Conservation (phyloP, 2,113 vertebrate species). For the Mellivora capensis region DNA sequence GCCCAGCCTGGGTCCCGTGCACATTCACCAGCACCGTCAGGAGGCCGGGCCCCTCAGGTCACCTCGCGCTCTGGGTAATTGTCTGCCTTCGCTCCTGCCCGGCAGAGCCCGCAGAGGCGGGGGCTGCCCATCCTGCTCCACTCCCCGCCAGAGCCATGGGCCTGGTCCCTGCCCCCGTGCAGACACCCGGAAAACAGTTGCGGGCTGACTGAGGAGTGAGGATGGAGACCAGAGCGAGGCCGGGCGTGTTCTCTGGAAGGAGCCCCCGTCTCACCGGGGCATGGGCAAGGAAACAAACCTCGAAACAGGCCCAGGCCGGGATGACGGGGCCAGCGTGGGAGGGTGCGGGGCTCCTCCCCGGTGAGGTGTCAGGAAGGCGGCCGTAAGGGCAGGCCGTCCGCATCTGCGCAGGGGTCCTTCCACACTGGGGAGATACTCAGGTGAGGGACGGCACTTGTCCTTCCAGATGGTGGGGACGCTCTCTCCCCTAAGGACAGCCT, state of each 20-base stretch:
- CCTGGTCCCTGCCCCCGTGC: not conserved
- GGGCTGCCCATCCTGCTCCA: not conserved
- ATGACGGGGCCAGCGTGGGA: fast-evolving
- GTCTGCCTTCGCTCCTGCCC: no score
- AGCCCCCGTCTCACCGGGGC: fast-evolving
- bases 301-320: fast-evolving
- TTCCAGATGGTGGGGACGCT: not conserved
- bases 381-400: fast-evolving
- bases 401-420: fast-evolving
- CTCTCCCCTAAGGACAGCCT: not conserved
- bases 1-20: no score
- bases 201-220: no score
- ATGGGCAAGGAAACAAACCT: fast-evolving
- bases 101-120: not conserved
- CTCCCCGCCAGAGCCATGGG: fast-evolving
- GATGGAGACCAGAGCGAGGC: not conserved
- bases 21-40: fast-evolving
- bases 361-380: fast-evolving
- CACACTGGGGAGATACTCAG: fast-evolving
- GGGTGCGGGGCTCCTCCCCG: fast-evolving
- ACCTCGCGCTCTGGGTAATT: fast-evolving
- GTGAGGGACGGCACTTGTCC: not conserved
- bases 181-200: fast-evolving
- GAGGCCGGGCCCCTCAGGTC: not conserved
- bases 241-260: not conserved